phyloP scores from a whole-genome alignment of 2,113 vertebrate species.

The Ranitomeya imitator region DNA sequence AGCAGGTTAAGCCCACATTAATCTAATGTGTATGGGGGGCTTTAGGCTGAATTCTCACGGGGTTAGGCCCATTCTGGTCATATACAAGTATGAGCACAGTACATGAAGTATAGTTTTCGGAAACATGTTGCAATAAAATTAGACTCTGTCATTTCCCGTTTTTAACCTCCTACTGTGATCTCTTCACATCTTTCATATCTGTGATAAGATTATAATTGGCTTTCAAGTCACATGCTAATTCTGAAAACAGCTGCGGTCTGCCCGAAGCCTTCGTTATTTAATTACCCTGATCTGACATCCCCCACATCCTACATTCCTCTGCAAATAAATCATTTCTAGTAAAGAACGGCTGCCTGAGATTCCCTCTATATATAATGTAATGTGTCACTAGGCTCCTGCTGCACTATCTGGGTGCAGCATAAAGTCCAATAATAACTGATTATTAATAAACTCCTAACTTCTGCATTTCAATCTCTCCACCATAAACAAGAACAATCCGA shows the following conservation, averaged over 20 bases:
- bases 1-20: no score
- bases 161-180: neutral
- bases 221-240: neutral
- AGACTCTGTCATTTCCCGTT: neutral
- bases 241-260: neutral
- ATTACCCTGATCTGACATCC: slow-evolving; percentile 10
- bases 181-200: neutral
- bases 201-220: neutral
- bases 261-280: neutral
- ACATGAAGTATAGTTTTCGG: neutral
- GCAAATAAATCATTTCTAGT: neutral
- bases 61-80: no score
- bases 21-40: no score
- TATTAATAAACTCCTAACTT: no score
- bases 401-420: no score
- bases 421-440: no score
- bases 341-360: neutral
- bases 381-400: no score
- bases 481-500: no score
- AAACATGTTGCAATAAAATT: neutral
- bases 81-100: no score
- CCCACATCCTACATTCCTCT: neutral
- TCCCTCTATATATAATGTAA: no score
- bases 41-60: no score
- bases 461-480: no score